A percentile compares a stretch with the other conserved stretches of the same genome.
Evolutionary conservation across 2,888 invertebrate genomes (phyloP).

Genomic region (Habrosyne pyritoides): DNA sequence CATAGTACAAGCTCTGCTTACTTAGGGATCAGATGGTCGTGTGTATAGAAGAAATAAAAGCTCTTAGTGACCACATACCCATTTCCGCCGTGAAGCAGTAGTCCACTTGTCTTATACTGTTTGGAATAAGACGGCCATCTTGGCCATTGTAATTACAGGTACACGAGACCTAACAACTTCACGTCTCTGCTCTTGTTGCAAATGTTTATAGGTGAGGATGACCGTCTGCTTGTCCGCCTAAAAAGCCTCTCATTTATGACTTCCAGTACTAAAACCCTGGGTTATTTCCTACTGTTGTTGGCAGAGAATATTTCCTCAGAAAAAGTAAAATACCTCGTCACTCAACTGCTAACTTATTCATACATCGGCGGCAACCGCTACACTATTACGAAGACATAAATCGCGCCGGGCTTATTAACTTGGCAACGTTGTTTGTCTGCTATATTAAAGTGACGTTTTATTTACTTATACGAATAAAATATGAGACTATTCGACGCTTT

Average conservation of each 20-base stretch:
- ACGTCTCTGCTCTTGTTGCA: too few species aligned
- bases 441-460: constrained; percentile 39
- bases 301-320: background rate
- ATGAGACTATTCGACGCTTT: constrained; percentile 6
- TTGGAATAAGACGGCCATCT: too few species aligned
- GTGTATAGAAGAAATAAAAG: too few species aligned
- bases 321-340: background rate
- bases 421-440: constrained; percentile 35
- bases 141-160: too few species aligned
- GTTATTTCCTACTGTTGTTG: background rate
- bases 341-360: constrained; percentile 1
- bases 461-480: constrained; percentile 24
- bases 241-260: background rate
- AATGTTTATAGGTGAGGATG: too few species aligned
- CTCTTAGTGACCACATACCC: too few species aligned
- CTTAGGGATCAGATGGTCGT: too few species aligned
- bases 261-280: background rate
- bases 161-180: too few species aligned
- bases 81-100: too few species aligned
- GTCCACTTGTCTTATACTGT: too few species aligned
- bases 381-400: constrained; percentile 40
- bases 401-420: constrained; percentile 41
- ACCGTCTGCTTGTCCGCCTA: too few species aligned
- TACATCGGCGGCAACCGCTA: constrained; percentile 13
- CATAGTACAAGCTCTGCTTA: too few species aligned